Percentiles rank a stretch among this genome's conserved stretches.
Conservation (phyloP, 1,140 invertebrate species). For the Hermatobates lingyangjiaoensis region DNA sequence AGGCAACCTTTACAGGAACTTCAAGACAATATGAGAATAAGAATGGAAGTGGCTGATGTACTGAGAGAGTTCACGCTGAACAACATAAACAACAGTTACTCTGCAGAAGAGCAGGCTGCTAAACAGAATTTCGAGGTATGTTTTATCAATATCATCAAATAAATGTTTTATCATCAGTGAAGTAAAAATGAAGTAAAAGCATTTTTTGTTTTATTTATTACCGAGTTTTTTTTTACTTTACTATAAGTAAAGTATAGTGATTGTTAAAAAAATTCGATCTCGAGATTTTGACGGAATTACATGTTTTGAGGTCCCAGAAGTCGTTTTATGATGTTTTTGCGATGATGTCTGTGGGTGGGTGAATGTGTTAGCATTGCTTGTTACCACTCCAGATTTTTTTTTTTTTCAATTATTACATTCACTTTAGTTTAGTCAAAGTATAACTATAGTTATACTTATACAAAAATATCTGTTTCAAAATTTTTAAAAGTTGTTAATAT, state of each 20-base stretch:
- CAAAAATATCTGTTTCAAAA: too few relatives aligned
- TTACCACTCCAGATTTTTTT: background rate
- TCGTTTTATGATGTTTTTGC: too few relatives aligned
- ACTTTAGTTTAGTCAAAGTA: too few relatives aligned
- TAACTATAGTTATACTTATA: too few relatives aligned
- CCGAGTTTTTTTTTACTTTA: background rate
- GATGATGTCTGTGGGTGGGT: too few relatives aligned
- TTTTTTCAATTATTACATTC: too few relatives aligned
- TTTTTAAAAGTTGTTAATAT: too few relatives aligned
- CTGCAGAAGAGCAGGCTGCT: slow-evolving; percentile 73
- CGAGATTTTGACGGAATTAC: too few relatives aligned
- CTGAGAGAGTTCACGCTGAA: slow-evolving; percentile 52
- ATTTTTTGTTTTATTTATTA: background rate
- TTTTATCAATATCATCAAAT: slow-evolving; percentile 6
- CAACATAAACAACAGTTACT: slow-evolving; percentile 72
- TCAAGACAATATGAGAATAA: slow-evolving; percentile 65
- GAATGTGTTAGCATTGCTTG: too few relatives aligned
- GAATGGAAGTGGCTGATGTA: slow-evolving; percentile 78
- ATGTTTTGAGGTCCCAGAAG: too few relatives aligned
- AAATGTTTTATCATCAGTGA: background rate
- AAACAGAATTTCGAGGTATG: slow-evolving; percentile 68
- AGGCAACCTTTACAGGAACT: slow-evolving; percentile 63
- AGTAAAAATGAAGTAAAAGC: background rate
- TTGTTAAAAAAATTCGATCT: too few relatives aligned
- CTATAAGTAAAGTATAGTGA: too few relatives aligned